Conservation (phyloP, 2,797 vertebrate species). For the Kryptopterus vitreolus region DNA sequence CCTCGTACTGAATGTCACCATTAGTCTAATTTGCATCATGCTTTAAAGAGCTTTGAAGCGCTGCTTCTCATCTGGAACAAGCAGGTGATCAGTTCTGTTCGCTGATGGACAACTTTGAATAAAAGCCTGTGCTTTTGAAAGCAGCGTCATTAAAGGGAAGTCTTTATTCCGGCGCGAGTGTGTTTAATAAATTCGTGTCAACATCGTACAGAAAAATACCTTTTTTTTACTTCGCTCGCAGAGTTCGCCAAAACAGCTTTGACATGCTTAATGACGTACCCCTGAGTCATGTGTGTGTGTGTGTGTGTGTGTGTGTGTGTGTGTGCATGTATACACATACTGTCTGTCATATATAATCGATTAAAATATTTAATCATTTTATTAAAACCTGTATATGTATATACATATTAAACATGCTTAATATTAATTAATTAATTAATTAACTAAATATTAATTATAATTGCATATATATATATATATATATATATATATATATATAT, state of each 20-base stretch:
- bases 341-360: too few species aligned
- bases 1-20: conserved; percentile 57
- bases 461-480: too few species aligned
- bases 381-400: too few species aligned
- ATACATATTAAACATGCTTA: too few species aligned
- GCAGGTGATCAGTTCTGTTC: conserved; percentile 47
- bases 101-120: conserved; percentile 36
- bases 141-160: conserved; percentile 50
- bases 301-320: too few species aligned
- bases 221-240: conserved; percentile 47
- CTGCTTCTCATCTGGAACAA: conserved; percentile 24
- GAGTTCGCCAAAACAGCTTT: conserved; percentile 44
- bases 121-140: conserved; percentile 31
- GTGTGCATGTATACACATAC: background rate
- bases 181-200: conserved; percentile 49
- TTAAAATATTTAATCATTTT: too few species aligned
- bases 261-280: conserved; percentile 42
- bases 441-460: too few species aligned
- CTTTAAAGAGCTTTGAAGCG: conserved; percentile 47
- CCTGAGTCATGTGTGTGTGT: background rate
- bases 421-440: too few species aligned
- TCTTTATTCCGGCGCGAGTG: conserved; percentile 30
- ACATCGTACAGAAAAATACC: conserved; percentile 42
- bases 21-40: conserved; percentile 56
- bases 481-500: too few species aligned